Percentiles rank a stretch among this genome's conserved stretches.
Conservation (phyloP, 2,113 vertebrate genomes). For the Myodes glareolus region DNA sequence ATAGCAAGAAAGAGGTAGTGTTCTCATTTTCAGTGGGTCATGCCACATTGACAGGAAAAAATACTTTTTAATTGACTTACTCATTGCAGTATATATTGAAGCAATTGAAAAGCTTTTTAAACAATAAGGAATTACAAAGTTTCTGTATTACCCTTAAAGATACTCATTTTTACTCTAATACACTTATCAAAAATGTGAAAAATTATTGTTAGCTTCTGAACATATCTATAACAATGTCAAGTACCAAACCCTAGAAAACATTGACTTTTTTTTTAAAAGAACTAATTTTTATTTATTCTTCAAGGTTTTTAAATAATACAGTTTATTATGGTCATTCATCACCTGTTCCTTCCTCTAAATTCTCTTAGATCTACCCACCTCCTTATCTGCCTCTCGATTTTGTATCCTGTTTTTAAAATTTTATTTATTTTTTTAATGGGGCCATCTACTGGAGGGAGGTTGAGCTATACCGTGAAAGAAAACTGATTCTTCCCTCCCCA, state of each 20-base stretch:
- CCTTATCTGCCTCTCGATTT: neutral
- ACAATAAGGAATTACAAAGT: neutral
- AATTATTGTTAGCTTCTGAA: slow-evolving; percentile 17
- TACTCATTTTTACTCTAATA: neutral
- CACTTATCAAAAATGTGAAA: neutral
- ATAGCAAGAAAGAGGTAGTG: slow-evolving; percentile 18
- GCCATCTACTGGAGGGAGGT: neutral
- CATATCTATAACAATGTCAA: neutral
- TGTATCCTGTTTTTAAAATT: neutral
- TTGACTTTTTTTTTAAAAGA: neutral
- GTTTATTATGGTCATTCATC: neutral
- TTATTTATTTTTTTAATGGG: neutral
- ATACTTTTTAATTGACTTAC: neutral
- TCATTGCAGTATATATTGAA: neutral
- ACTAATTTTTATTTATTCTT: neutral
- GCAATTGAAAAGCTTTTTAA: slow-evolving; percentile 51
- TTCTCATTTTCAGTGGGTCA: slow-evolving; percentile 7
- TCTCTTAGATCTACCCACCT: neutral
- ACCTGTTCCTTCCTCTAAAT: neutral
- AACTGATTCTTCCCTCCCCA: neutral
- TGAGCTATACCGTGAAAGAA: neutral
- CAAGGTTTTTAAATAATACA: neutral
- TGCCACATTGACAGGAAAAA: neutral
- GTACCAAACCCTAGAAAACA: neutral
- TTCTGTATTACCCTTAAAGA: neutral